phyloP scores from a whole-genome alignment of 2,113 vertebrate species.

The Ageneiosus marmoratus region DNA sequence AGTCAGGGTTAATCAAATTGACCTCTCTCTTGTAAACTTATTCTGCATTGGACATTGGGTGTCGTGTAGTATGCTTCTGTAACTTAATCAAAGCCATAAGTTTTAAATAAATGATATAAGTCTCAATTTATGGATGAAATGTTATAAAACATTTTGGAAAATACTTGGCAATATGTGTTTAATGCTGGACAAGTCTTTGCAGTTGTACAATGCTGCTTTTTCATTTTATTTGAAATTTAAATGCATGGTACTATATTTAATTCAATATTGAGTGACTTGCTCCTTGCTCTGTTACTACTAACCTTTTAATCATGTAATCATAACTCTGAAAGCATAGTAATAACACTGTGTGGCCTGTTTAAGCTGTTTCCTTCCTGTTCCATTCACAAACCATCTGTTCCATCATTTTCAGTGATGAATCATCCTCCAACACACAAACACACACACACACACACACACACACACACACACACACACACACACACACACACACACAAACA shows the following conservation, averaged over 20 bases:
- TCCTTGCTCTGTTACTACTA: background rate
- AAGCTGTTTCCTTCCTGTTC: background rate
- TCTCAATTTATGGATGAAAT: background rate
- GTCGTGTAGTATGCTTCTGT: background rate
- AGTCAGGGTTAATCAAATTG: slow-evolving; percentile 43
- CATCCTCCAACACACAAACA: slow-evolving; percentile 19
- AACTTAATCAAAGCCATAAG: background rate
- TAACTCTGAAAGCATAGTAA: background rate
- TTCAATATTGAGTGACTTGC: background rate
- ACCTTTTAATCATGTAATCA: slow-evolving; percentile 28
- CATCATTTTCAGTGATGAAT: slow-evolving; percentile 30
- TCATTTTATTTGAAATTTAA: background rate
- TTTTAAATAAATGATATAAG: background rate
- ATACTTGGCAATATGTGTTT: background rate
- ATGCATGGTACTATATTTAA: slow-evolving; percentile 5
- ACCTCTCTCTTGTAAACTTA: background rate
- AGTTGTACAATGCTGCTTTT: background rate
- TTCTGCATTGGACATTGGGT: background rate
- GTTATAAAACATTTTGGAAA: background rate
- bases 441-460: slow-evolving; percentile 1
- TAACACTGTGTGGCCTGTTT: background rate
- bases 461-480: background rate
- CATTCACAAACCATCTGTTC: slow-evolving; percentile 6
- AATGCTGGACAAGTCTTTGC: background rate
- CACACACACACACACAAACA: slow-evolving; percentile 2